Conservation (phyloP, 2,113 vertebrate species). For the Balaeniceps rex region DNA sequence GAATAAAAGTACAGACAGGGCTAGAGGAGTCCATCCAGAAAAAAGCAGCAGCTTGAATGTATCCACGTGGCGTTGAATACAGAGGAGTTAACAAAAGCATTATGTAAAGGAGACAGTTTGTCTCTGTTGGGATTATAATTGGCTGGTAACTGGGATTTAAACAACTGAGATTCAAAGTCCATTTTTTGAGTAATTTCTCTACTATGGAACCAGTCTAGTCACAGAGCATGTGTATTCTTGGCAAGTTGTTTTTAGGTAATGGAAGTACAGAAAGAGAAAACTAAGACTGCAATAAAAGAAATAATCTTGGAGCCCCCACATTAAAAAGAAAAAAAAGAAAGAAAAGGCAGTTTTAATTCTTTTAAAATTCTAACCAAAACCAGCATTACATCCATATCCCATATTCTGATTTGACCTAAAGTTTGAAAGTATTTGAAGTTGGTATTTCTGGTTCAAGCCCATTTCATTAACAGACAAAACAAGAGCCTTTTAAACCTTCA, state of each 20-base stretch:
- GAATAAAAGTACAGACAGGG: constrained; percentile 43
- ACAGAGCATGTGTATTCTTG: background rate
- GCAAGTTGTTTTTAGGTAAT: background rate
- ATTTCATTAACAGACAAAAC: background rate
- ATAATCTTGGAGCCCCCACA: background rate
- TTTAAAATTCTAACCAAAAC: background rate
- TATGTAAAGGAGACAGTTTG: constrained; percentile 52
- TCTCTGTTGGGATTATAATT: constrained; percentile 35
- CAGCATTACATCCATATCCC: background rate
- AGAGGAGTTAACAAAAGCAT: constrained; percentile 49
- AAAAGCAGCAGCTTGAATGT: constrained; percentile 37
- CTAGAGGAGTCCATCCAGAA: constrained; percentile 37
- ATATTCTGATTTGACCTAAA: background rate
- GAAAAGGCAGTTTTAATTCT: background rate
- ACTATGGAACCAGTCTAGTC: background rate
- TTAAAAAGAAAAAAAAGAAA: background rate
- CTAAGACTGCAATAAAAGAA: background rate
- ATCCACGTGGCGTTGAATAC: constrained; percentile 35
- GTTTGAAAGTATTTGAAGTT: background rate
- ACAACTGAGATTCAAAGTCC: constrained; percentile 25
- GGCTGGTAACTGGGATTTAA: constrained; percentile 32
- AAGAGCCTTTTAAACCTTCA: background rate
- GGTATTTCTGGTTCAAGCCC: background rate
- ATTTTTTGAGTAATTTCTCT: constrained; percentile 17
- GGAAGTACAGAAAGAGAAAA: background rate